These are phyloP conservation scores for Anoplius nigerrimus DNA, from an alignment of 2,888 invertebrate species.

Conservation along the genomic window DNA sequence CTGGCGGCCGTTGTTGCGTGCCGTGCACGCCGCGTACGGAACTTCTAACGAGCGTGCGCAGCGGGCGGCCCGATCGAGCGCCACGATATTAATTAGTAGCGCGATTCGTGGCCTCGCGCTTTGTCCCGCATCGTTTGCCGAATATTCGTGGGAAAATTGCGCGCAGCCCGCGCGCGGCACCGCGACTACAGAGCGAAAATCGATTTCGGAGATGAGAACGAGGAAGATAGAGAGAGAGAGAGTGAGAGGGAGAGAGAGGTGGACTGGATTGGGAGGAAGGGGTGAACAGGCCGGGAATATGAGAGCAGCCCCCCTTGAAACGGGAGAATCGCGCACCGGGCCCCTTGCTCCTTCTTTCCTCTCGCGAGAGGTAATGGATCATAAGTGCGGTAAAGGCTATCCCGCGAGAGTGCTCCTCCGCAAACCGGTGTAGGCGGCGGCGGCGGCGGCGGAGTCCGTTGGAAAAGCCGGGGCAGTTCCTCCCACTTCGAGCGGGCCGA, in stretches of 20 bases:
- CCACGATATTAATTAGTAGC: slow-evolving; percentile 5
- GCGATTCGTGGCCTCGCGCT: background rate
- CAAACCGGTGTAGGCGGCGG: no score
- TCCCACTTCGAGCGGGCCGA: background rate
- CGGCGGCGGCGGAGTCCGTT: no score
- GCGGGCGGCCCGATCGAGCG: slow-evolving; percentile 13
- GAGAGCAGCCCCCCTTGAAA: no score
- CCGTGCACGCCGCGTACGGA: no score
- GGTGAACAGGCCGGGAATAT: no score
- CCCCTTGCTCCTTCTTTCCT: no score
- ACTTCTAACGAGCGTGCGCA: no score
- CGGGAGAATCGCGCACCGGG: no score
- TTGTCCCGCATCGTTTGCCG: background rate
- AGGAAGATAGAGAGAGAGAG: background rate
- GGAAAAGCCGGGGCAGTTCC: background rate
- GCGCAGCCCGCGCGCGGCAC: slow-evolving; percentile 1
- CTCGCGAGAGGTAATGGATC: no score
- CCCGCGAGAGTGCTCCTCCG: no score
- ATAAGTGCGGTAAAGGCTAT: no score
- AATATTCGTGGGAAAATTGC: slow-evolving; percentile 2
- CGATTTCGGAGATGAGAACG: slow-evolving; percentile 1
- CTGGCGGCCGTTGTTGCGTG: slow-evolving; percentile 6
- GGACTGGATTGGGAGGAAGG: background rate
- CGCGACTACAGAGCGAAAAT: background rate
- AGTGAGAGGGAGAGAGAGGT: background rate